These are phyloP conservation scores for Dicyrtoma fusca DNA, from an alignment of 2,888 invertebrate species.

Conservation along the genomic window DNA sequence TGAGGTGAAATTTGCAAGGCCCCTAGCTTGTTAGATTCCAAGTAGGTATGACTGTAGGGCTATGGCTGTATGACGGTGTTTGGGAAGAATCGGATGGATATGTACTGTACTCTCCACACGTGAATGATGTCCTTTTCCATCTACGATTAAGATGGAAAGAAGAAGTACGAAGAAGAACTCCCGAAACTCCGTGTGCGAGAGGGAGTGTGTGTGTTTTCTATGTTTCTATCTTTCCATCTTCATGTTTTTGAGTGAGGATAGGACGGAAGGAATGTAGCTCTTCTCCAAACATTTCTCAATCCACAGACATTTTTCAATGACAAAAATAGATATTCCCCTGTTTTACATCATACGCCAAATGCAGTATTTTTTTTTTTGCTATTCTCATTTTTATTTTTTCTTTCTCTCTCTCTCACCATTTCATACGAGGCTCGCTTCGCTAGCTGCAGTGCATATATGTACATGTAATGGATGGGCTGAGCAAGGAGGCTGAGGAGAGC, in stretches of 20 bases:
- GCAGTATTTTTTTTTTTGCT: constrained; percentile 25
- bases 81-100: not conserved
- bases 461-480: constrained; percentile 2
- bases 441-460: too few relatives aligned
- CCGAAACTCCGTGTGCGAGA: constrained; percentile 10
- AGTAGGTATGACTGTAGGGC: not conserved
- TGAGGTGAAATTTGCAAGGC: too few relatives aligned
- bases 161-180: not conserved
- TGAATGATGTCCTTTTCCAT: constrained; percentile 9
- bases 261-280: constrained; percentile 22
- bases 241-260: constrained; percentile 22
- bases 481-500: not conserved
- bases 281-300: constrained; percentile 39
- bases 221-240: constrained; percentile 10
- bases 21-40: too few relatives aligned
- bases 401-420: constrained; percentile 18
- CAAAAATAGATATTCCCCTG: constrained; percentile 55
- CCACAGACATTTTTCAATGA: constrained; percentile 55
- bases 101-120: constrained; percentile 5
- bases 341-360: constrained; percentile 38
- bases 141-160: too few relatives aligned
- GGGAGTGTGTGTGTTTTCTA: constrained; percentile 6
- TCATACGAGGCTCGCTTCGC: constrained; percentile 1
- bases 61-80: not conserved
- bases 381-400: constrained; percentile 24